Conservation (phyloP, 1,140 invertebrate genomes). For the Drosophila littoralis region DNA sequence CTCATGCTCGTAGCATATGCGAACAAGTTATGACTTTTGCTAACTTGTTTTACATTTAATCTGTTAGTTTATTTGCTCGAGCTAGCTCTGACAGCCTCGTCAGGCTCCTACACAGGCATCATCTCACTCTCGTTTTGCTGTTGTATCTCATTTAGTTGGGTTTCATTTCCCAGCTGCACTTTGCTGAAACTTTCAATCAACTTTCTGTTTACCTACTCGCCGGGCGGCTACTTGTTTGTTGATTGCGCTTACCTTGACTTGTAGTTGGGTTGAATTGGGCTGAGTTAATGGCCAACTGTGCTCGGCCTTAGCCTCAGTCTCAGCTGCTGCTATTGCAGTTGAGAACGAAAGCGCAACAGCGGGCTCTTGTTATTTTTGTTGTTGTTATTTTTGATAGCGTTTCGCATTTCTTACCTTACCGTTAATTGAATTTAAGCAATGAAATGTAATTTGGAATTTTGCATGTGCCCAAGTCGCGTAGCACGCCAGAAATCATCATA, state of each 20-base stretch:
- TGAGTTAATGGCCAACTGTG: constrained; percentile 35
- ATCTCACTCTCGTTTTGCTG: constrained; percentile 26
- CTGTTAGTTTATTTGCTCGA: constrained; percentile 22
- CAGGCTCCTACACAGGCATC: constrained; percentile 18
- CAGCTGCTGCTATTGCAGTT: constrained; percentile 18
- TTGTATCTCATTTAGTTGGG: constrained; percentile 17
- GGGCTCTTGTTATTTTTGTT: constrained; percentile 41
- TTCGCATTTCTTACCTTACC: constrained; percentile 45
- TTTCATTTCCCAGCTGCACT: constrained; percentile 64
- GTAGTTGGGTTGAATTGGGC: constrained; percentile 16
- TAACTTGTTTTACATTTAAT: constrained; percentile 39
- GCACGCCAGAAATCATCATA: constrained; percentile 70
- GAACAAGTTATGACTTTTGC: constrained; percentile 22
- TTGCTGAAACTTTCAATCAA: constrained; percentile 74
- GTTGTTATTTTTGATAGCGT: constrained; percentile 22
- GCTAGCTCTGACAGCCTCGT: constrained; percentile 17
- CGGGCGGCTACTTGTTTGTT: constrained; percentile 61
- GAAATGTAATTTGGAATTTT: constrained; percentile 80
- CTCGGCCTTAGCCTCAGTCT: constrained; percentile 17
- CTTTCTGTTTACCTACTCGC: constrained; percentile 71
- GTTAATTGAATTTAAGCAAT: constrained; percentile 81
- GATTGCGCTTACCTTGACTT: constrained; percentile 46
- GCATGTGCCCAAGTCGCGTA: constrained; percentile 64
- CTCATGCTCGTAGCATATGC: background rate
- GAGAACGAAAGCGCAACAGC: constrained; percentile 55